phyloP scores from a whole-genome alignment of 2,113 vertebrate genomes.

The Aplodontia rufa region DNA sequence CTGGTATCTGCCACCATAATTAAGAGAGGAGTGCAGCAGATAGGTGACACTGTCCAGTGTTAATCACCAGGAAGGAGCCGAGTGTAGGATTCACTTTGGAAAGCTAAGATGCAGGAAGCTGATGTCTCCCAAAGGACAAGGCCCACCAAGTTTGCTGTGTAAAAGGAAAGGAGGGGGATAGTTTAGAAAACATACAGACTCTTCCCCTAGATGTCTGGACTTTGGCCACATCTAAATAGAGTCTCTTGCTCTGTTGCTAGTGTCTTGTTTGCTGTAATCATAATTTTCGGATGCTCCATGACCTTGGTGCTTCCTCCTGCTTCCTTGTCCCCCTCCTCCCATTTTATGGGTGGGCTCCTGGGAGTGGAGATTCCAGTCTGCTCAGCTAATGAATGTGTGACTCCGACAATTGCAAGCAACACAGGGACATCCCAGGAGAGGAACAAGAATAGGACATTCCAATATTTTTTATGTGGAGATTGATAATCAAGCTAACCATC shows the following conservation, averaged over 20 bases:
- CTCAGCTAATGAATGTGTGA: neutral
- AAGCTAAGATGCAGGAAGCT: neutral
- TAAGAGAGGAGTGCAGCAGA: fast-evolving
- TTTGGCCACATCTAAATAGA: neutral
- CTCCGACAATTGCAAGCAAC: neutral
- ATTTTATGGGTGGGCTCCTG: neutral
- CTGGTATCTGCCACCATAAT: neutral
- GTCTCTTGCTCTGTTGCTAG: neutral
- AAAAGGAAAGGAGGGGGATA: neutral
- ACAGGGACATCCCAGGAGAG: neutral
- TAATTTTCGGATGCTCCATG: neutral
- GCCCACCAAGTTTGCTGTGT: neutral
- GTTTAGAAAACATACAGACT: neutral
- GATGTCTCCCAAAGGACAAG: neutral
- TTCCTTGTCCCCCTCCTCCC: fast-evolving
- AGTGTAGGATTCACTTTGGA: neutral
- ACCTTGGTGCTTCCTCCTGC: fast-evolving
- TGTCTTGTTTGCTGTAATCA: neutral
- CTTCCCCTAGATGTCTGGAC: neutral
- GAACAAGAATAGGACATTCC: neutral
- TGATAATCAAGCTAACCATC: constrained; percentile 62
- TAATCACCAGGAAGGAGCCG: neutral
- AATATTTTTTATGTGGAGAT: constrained; percentile 72
- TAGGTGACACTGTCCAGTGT: fast-evolving
- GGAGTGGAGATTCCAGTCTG: neutral